Evolutionary conservation across 30 jellyfish, hydroid and myxozoan genomes (phyloP), one percentile per base, ranked within the genome.

Genomic region (Aurelia sp.): DNA sequence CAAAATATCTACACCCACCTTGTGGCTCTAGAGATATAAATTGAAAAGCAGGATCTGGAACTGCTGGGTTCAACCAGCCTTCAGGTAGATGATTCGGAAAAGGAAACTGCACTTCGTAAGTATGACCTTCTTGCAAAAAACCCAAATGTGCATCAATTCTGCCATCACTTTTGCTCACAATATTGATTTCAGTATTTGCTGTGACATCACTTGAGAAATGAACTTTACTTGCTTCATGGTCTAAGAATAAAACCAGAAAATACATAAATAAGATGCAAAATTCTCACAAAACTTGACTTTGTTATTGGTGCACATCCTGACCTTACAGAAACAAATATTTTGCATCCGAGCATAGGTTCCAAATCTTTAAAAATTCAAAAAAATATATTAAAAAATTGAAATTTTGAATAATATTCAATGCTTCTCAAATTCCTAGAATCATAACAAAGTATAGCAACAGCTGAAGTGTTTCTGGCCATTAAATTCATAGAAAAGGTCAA

Each of bases 171-270:
- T 77, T 87, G 21, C 75, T 38, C 13, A 52, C 78, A 33, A 87
- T 78, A 65, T 76, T 77, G 50, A 87, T 87, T 69, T 87, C 96
- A 4, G 96, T 87, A 68, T 87, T 87, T 51, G 70, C 24, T 0
- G 76, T 31, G 17, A 87, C 87, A 47, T 78, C 96, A 13, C 76
- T 78, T 50, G 96, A 87, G 33, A 87, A 87, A 57, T 87, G 96
- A 48, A 87, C 96, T 58, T 77, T 87, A 79, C 96, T 87, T 30
- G 96, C 96, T 70, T 87, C 96, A 62, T 87, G 96, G n/a, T 65
- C 96, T 85, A 44, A 40, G 41, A 47, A 44, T 9, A 35, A 15
- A 44, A 70, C 31, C 4, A 30, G 22, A 44, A 9, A 21, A 13
- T 11, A 5, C 13, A 33, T 22, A 12, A 70, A 38, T 2, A 72